A percentile compares a stretch with the other conserved stretches of the same genome.
These are phyloP conservation scores for Platyscapa corneri DNA, from an alignment of 1,140 invertebrate species.

Conservation along the genomic window DNA sequence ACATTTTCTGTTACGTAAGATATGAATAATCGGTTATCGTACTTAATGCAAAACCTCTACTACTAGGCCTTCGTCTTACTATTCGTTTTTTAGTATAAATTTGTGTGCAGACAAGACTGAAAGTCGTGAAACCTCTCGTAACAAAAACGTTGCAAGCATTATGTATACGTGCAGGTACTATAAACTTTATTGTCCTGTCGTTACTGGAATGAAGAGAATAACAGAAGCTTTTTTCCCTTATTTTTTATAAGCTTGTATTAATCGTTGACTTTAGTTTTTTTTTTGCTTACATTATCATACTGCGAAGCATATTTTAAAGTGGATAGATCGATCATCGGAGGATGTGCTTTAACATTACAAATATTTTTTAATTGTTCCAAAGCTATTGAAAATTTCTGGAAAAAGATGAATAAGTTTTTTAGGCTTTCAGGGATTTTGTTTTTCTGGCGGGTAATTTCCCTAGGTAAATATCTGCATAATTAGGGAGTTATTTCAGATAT, in stretches of 20 bases:
- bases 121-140: slow-evolving; percentile 30
- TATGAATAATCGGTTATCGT: slow-evolving; percentile 18
- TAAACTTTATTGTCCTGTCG: slow-evolving; percentile 13
- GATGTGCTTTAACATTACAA: neutral
- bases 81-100: neutral
- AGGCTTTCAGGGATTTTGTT: neutral
- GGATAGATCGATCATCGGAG: neutral
- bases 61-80: too few species aligned
- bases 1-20: neutral
- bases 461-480: neutral
- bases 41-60: neutral
- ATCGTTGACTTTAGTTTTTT: neutral
- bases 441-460: neutral
- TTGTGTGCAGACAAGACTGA: neutral
- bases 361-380: neutral
- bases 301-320: neutral
- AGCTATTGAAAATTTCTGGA: neutral
- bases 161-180: neutral
- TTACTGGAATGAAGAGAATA: neutral
- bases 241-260: neutral
- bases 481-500: neutral
- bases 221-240: neutral
- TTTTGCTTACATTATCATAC: neutral
- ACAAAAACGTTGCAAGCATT: neutral
- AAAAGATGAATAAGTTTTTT: neutral